phyloP scores from a whole-genome alignment of 35 echinoderm and acorn worm species.

The Patiria miniata region DNA sequence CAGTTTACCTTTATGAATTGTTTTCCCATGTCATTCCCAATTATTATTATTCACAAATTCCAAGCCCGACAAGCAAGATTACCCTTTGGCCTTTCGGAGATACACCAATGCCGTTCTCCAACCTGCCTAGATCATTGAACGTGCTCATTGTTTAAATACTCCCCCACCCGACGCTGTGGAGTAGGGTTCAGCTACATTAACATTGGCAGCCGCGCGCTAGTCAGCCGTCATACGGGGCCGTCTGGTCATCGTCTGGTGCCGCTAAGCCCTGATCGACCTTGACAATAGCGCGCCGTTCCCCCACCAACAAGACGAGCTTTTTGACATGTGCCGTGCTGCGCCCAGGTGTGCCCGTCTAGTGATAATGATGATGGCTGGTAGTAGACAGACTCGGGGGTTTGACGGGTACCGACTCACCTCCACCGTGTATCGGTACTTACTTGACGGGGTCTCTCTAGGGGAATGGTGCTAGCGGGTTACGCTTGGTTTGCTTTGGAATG shows the following conservation, averaged over 20 bases:
- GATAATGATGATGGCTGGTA: neutral
- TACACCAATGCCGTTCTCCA: too few relatives aligned
- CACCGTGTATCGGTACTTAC: too few relatives aligned
- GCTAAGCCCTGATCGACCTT: conserved; percentile 6
- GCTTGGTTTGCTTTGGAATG: conserved; percentile 11
- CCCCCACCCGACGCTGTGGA: neutral
- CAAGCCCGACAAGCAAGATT: neutral
- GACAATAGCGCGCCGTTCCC: neutral
- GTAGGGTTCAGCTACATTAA: neutral
- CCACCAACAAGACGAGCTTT: neutral
- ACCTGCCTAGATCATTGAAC: too few relatives aligned
- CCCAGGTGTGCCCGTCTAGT: conserved; percentile 7
- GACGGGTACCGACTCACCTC: too few relatives aligned
- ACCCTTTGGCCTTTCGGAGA: too few relatives aligned
- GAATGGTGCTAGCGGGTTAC: neutral
- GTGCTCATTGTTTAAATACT: conserved; percentile 3
- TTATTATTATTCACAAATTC: conserved; percentile 1
- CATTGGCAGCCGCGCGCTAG: neutral
- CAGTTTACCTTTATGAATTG: too few relatives aligned
- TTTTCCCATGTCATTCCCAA: too few relatives aligned
- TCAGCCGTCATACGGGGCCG: neutral
- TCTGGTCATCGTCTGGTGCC: conserved; percentile 15
- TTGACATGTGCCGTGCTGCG: conserved; percentile 4
- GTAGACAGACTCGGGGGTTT: neutral
- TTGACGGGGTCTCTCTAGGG: neutral